phyloP scores from a whole-genome alignment of 2,113 vertebrate genomes.

The Hucho hucho region DNA sequence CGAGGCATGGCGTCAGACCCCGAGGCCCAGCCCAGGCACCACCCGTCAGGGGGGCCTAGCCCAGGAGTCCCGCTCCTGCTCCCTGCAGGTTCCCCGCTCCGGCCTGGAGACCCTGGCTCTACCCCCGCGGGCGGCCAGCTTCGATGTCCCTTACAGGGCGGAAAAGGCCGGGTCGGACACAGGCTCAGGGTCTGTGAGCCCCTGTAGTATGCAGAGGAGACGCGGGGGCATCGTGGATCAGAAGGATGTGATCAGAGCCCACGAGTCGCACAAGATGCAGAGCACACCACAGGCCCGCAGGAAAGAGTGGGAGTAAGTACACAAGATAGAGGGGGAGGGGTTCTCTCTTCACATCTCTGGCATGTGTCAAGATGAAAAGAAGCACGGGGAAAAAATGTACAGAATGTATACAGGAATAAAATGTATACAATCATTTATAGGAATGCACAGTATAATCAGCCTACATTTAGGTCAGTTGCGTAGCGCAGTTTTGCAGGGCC shows the following conservation, averaged over 20 bases:
- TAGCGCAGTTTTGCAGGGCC: no score
- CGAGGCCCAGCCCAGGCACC: neutral
- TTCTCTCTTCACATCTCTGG: neutral
- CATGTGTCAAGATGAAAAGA: neutral
- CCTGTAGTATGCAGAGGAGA: constrained; percentile 81
- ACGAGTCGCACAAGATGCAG: constrained; percentile 94
- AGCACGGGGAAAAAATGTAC: constrained; percentile 27
- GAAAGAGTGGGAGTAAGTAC: constrained; percentile 97
- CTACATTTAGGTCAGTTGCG: no score
- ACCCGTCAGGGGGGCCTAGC: constrained; percentile 62
- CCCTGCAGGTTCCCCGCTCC: constrained; percentile 78
- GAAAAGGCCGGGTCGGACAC: constrained; percentile 66
- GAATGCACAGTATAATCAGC: no score
- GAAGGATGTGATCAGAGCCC: constrained; percentile 90
- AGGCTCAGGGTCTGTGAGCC: constrained; percentile 78
- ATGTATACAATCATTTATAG: neutral
- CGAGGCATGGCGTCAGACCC: constrained; percentile 76
- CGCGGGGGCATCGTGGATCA: constrained; percentile 90
- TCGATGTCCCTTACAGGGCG: constrained; percentile 66
- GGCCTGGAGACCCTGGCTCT: constrained; percentile 66
- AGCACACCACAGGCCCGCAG: constrained; percentile 91
- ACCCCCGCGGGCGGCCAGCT: constrained; percentile 75
- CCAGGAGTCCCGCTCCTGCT: constrained; percentile 77
- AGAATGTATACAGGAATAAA: constrained; percentile 39
- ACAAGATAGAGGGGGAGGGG: neutral